Conservation (phyloP, 2,113 vertebrate genomes). For the Gallinago undulata region DNA sequence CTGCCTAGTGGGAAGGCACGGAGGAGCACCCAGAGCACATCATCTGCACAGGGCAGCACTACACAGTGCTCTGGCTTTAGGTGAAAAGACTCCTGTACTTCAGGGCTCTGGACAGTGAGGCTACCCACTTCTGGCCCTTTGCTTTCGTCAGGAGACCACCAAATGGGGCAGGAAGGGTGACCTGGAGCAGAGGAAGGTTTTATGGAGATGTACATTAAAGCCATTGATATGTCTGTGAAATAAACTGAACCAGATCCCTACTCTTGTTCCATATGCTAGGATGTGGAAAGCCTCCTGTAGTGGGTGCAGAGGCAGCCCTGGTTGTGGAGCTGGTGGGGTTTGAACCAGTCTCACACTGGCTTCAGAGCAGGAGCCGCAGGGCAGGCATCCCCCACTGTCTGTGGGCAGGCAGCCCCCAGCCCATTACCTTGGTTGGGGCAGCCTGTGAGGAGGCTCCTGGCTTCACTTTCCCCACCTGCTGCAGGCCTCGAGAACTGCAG, state of each 20-base stretch:
- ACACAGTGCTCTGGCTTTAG: neutral
- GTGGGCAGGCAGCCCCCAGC: neutral
- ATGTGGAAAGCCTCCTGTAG: neutral
- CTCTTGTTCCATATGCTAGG: accelerated
- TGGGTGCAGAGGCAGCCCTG: neutral
- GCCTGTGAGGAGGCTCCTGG: neutral
- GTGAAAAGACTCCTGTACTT: neutral
- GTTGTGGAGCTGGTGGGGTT: neutral
- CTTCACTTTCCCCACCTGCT: neutral
- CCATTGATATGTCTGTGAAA: slow-evolving; percentile 33
- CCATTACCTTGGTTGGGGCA: neutral
- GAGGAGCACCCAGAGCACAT: neutral
- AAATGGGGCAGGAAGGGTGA: neutral
- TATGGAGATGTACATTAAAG: slow-evolving; percentile 21
- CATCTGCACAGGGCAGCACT: neutral
- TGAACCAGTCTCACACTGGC: neutral
- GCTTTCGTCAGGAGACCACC: neutral
- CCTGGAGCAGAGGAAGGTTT: neutral
- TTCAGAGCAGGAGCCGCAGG: neutral
- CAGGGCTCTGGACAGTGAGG: neutral
- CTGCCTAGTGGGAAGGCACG: neutral
- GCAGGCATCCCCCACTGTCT: neutral
- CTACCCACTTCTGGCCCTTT: neutral
- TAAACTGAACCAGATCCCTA: slow-evolving; percentile 11
- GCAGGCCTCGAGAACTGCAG: neutral